A percentile compares a stretch with the other conserved stretches of the same genome.
phyloP scores from a whole-genome alignment of 2,888 invertebrate species.

The Cecidostiba fungosa region DNA sequence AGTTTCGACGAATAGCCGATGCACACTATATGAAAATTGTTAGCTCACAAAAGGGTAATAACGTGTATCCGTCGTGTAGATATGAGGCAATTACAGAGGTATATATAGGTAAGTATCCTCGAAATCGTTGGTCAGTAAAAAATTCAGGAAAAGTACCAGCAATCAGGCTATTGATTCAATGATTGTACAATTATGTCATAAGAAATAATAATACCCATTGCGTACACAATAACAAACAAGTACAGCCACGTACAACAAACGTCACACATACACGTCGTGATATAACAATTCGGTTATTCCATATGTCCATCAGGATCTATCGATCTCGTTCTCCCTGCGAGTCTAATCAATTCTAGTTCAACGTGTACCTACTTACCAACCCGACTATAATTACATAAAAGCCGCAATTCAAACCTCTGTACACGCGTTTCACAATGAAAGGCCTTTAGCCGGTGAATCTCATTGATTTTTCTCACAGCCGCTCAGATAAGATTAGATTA shows the following conservation, averaged over 20 bases:
- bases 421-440: neutral
- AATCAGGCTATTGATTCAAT: neutral
- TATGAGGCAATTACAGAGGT: neutral
- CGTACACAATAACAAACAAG: neutral
- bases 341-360: neutral
- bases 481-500: neutral
- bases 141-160: neutral
- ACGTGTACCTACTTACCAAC: neutral
- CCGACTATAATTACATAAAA: neutral
- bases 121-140: neutral
- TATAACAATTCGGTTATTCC: too few species aligned
- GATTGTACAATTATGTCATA: neutral
- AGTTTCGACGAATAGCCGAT: neutral
- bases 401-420: neutral
- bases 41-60: neutral
- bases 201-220: neutral
- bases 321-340: too few species aligned
- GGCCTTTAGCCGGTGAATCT: neutral
- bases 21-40: neutral
- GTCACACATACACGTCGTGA: neutral
- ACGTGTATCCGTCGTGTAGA: neutral
- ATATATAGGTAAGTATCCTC: neutral
- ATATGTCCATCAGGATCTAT: neutral
- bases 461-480: neutral
- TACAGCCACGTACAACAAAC: neutral